Evolutionary conservation across 2,113 vertebrate species (phyloP), one percentile per base, ranked within the genome.

Genomic region (Cepphus grylle): DNA sequence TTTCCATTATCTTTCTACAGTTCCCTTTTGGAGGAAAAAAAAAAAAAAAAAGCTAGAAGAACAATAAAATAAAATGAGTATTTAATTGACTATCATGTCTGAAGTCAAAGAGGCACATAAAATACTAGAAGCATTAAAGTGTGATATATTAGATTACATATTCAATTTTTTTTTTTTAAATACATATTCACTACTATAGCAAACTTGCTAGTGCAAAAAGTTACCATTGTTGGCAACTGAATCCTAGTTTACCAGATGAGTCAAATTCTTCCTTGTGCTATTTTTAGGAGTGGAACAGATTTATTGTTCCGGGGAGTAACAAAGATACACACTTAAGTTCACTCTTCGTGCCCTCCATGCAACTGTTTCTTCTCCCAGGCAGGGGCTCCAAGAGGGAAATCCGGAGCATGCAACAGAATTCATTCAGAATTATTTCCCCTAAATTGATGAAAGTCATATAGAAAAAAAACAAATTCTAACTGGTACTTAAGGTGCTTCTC

Each of bases 311-410:
- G 2, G 25, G 8, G 5, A 62, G 4, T 53, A 77, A 50, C 22
- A 63, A 32, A 81, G 36, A 73, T 12, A 20, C 5, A 67, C 6
- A 11, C 10, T 70, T 12, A 45, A 55, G 6, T 69, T 72, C 27
- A 21, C 36, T 53, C 38, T 34, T 63, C 0, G 0, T 55, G 16
- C 8, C 5, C 6, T 5, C 2, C 15, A 29, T 21, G 14, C 25
- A 47, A 62, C 20, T 43, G 34, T 80, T 95, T 67, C 34, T 67
- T 74, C 14, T 52, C 19, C n/a, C 30, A 34, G 18, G 11, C 5
- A 45, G 29, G 15, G 8, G 3, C 17, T 80, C 29, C 15, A 9
- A 47, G 42, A 55, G 5, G 11, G 25, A 79, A 91, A 73, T 55
- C 6, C 62, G 85, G 47, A 79, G 11, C 43, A 53, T 3, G 18